Conservation (phyloP, 2,113 vertebrate genomes). For the Desmodus rotundus region DNA sequence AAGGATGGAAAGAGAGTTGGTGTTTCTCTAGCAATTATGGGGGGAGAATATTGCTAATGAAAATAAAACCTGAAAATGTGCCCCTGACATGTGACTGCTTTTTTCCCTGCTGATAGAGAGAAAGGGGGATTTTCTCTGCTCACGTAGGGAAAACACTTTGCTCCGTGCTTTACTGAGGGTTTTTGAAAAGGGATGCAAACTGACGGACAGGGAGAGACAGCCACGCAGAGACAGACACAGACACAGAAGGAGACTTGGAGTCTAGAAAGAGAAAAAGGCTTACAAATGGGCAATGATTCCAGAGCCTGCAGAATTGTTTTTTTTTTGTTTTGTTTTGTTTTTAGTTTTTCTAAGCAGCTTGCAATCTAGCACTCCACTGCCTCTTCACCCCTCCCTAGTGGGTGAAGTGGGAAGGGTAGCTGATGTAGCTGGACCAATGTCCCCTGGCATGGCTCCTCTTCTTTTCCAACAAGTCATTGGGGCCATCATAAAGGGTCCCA, state of each 20-base stretch:
- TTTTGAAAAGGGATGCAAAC: conserved; percentile 21
- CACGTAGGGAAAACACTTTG: neutral
- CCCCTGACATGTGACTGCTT: conserved; percentile 36
- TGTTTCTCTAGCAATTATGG: conserved; percentile 66
- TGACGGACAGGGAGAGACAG: conserved; percentile 35
- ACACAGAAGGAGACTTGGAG: neutral
- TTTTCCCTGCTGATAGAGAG: conserved; percentile 17
- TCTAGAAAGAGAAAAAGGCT: neutral
- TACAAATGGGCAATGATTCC: neutral
- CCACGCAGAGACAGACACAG: neutral
- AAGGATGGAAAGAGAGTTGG: neutral
- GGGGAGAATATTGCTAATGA: neutral
- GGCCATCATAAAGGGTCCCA: neutral
- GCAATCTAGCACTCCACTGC: accelerated
- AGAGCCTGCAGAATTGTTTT: neutral
- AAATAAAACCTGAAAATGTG: conserved; percentile 47
- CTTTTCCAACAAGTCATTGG: neutral
- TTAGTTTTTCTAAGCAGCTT: neutral
- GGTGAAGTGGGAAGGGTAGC: neutral
- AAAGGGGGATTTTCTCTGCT: conserved; percentile 35
- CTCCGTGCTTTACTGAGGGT: conserved; percentile 10
- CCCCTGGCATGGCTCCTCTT: accelerated
- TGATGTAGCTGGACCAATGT: neutral
- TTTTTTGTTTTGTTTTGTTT: too few species aligned
- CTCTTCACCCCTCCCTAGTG: neutral